Base-by-base conservation (phyloP, 2,113 vertebrate genomes). In the Sardina pilchardus region DNA sequence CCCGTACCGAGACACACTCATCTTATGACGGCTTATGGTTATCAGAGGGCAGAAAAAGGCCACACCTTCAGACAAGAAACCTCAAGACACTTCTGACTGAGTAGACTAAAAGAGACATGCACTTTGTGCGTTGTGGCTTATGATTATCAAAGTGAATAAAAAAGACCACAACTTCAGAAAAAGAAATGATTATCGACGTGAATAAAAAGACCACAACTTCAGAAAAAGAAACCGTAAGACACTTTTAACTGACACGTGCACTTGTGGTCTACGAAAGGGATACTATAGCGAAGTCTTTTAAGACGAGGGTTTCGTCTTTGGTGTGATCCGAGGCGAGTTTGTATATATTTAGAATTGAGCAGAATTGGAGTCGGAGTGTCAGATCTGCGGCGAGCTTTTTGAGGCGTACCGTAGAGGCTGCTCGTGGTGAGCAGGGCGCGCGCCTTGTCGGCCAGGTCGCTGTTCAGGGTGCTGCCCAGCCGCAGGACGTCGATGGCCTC, bases 361-460 rank as follows among this genome's bases (percentile, higher is more conserved):
- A n/a, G n/a, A n/a, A n/a, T n/a, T n/a, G n/a, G n/a, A n/a, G n/a
- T n/a, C n/a, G n/a, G n/a, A n/a, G n/a, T n/a, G n/a, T n/a, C n/a
- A n/a, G n/a, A n/a, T n/a, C n/a, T n/a, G n/a, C n/a, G n/a, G n/a
- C n/a, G n/a, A n/a, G n/a, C n/a, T n/a, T n/a, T n/a, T n/a, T n/a
- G n/a, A n/a, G 82, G 53, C 95, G 88, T 96, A 99, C 98, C 97
- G 89, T 97, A 98, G 91, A 99, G 96, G 93, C 97, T 98, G 92
- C 97, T 96, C 84, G 98, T 99, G 90, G 98, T 99, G 94, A 99
- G 96, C 88, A 99, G 95, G 67, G 98, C 98, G 88, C 98, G 96
- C 86, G 98, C 98, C 95, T 99, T 99, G 95, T 99, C 98, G 56
- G 98, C 98, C 94, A 99, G 95, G 90, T 99, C 97, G 92, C 97